Evolutionary conservation across 2,888 invertebrate genomes (phyloP), one percentile per base, ranked within the genome.

Genomic region (Apocheima hispidaria): DNA sequence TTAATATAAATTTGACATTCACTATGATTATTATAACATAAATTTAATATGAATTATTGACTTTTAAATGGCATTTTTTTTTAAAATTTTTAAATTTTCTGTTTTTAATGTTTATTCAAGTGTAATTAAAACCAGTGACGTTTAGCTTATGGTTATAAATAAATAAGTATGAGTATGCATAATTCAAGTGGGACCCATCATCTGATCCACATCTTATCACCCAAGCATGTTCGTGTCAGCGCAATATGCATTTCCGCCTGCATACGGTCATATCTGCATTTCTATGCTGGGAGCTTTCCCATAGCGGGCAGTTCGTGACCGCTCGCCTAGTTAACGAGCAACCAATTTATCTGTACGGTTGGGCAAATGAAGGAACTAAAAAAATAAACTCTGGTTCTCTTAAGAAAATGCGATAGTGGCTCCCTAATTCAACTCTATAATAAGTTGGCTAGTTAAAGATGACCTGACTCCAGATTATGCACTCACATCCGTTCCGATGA

Each of bases 281-380:
- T 87, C 81, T 87, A 90, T 87, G 83, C 87, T 92, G 91, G 86
- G 92, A 92, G 88, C 88, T 87, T 91, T 92, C 92, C 90, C 92
- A 92, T 87, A 86, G 80, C 89, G 90, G 89, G 86, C 89, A 87
- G 82, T 78, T 87, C 88, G 88, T 91, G 91, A 91, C 91, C 91
- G 90, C 78, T 87, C 80, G 87, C 81, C 89, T 90, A 88, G 90
- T 91, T 90, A 90, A 46, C 46, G 46, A 46, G 30, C 18, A 7
- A 46, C 46, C 46, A 46, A 30, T 20, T 18, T 46, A 46, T 20
- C 18, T 46, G 10, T 30, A 3, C 18, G 5, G 3, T 30, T 12
- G 44, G 30, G n/a, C 5, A 46, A 46, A 20, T 4, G 10, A n/a
- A 6, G 0, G 4, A 30, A 46, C 46, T 46, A 18, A 18, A 18